Evolutionary conservation across 2,797 vertebrate species (phyloP), one percentile per base, ranked within the genome.

Genomic region (Takifugu rubripes): DNA sequence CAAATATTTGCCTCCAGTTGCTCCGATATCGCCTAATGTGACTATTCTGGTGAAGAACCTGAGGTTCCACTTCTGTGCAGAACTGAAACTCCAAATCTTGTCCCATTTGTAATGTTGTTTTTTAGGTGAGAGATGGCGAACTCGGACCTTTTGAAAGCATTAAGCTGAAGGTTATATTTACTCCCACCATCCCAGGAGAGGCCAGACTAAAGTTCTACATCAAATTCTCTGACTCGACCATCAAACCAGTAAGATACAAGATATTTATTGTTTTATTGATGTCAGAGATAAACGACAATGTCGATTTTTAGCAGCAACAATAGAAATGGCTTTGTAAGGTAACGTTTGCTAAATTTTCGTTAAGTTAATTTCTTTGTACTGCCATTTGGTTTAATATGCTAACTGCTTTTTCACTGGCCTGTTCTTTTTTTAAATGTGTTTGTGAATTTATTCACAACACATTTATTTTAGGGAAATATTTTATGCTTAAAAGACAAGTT

Each of bases 91-190:
- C 36, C 9, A 14, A 40, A 40, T 40, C 36, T 21, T 52, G 9
- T 47, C 21, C 2, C 60, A n/a, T 61, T 44, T 52, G 9, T 49
- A 78, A 10, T 49, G 36, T 1, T 31, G 33, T 27, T 51, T 0
- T 56, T 47, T 67, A 98, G 97, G 72, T 91, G 2, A 88, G 71
- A 25, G 85, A 90, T 47, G 95, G 93, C 6, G 88, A 93, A 42
- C 84, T 98, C 1, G 88, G 85, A 63, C 90, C 94, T 51, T 95
- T 95, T 82, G 78, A 90, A 72, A 93, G 89, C 3, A 14, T 94
- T 78, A 93, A 84, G 63, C 86, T 98, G 59, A 91, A 93, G 1
- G 0, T 98, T 9, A 0, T 92, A 16, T 99, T 98, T 84, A 89
- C 82, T 5, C 94, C 96, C 1, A 72, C 87, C 3, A 11, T 92